Conservation (phyloP, 2,888 invertebrate species). For the Celastrina argiolus region DNA sequence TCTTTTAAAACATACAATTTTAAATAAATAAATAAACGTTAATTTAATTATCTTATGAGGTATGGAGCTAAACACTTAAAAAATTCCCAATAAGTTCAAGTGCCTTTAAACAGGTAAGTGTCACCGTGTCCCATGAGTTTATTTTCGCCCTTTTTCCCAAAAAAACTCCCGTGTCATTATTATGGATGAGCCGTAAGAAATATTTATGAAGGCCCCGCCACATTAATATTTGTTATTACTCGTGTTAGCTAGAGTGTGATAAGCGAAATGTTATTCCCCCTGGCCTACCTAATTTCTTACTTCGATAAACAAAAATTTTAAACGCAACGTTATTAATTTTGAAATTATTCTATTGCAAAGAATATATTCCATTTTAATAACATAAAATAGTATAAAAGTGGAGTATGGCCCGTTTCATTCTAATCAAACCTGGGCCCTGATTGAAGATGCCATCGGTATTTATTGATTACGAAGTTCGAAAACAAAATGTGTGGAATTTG, state of each 20-base stretch:
- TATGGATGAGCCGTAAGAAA: slow-evolving; percentile 59
- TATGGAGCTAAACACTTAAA: too few relatives aligned
- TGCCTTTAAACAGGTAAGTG: slow-evolving; percentile 17
- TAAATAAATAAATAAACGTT: too few relatives aligned
- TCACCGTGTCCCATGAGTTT: neutral
- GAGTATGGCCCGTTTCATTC: too few relatives aligned
- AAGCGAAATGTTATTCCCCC: slow-evolving; percentile 10
- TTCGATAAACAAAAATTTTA: neutral
- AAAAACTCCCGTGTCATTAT: slow-evolving; percentile 28
- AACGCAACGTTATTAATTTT: neutral
- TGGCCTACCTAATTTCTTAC: neutral
- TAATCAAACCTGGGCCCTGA: too few relatives aligned
- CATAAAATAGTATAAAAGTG: too few relatives aligned
- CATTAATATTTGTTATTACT: slow-evolving; percentile 13
- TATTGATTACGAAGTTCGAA: too few relatives aligned
- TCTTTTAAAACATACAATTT: too few relatives aligned
- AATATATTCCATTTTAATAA: too few relatives aligned
- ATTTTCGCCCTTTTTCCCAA: slow-evolving; percentile 25
- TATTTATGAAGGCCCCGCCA: slow-evolving; percentile 57
- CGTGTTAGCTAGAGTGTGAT: slow-evolving; percentile 17
- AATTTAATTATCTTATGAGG: too few relatives aligned
- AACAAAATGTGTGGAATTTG: too few relatives aligned
- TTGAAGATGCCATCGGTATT: too few relatives aligned
- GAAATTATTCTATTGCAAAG: too few relatives aligned
- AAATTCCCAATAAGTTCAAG: slow-evolving; percentile 6